A percentile compares a stretch with the other conserved stretches of the same genome.
Evolutionary conservation across 2,888 invertebrate genomes (phyloP).

Genomic region (Caenorhabditis sp.): DNA sequence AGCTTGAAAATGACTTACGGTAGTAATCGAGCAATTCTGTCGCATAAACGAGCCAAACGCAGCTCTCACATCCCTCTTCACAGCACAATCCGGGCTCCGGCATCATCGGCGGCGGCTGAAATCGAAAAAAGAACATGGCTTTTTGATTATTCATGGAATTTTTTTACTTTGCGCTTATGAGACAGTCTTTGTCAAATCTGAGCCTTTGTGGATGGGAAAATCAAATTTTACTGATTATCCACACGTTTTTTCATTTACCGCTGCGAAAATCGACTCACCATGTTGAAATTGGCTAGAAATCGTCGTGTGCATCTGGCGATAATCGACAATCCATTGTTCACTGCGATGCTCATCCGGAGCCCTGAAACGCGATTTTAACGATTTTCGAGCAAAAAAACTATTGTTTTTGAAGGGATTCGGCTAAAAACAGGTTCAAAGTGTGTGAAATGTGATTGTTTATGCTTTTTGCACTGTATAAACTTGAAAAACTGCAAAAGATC

Average conservation of each 20-base stretch:
- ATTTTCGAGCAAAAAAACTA: no score
- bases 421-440: background rate
- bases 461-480: no score
- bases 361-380: background rate
- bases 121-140: background rate
- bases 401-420: no score
- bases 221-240: no score
- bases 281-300: conserved; percentile 28
- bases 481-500: background rate
- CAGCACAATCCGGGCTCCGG: conserved; percentile 65
- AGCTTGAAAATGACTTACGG: conserved; percentile 24
- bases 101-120: conserved; percentile 42
- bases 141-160: background rate
- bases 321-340: conserved; percentile 32
- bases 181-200: no score
- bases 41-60: conserved; percentile 74
- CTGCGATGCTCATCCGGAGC: conserved; percentile 26
- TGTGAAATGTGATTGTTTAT: no score
- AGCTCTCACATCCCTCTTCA: conserved; percentile 72
- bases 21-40: conserved; percentile 67
- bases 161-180: background rate
- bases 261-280: conserved; percentile 10
- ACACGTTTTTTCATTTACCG: background rate
- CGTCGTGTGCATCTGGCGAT: conserved; percentile 29
- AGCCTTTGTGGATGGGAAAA: no score